Evolutionary conservation across 1,140 invertebrate genomes (phyloP), one percentile per base, ranked within the genome.

Genomic region (Olivierus martensii): DNA sequence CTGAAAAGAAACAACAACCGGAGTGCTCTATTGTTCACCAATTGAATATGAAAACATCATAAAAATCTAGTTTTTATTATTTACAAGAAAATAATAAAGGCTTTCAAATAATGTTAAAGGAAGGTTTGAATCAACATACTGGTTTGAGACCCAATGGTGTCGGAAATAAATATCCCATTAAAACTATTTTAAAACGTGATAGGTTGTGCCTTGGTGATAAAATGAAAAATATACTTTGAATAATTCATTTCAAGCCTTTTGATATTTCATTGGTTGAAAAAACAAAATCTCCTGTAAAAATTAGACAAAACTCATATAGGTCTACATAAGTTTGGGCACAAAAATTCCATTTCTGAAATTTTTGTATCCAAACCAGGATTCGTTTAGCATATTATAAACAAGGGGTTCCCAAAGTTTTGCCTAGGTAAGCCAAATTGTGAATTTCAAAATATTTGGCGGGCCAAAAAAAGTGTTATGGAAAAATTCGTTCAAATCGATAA

Each of bases 151-250:
- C 78, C n/a, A 70, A 77, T 43, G 81, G 80, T 28, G 68, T 71
- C 53, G 86, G 86, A 5, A 71, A 75, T 38, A 80, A 81, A 62
- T 87, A 80, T 69, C 86, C 86, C 0, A 71, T 87, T 0, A 87
- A 84, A 75, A 83, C 84, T 10, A 69, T 81, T 17, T 62, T 84
- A 14, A 88, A 88, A 66, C 69, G 73, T 53, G 81, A 87, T 65
- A 74, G 81, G 52, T 74, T 76, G 60, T 85, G 86, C 45, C 62
- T 91, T 46, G 86, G 84, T 6, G 69, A 69, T 55, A 58, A 71
- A 2, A 65, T 67, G 42, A 64, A 73, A 39, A 64, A 56, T 59
- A 73, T 63, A 48, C 63, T 75, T 9, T 74, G 71, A 68, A 68
- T 84, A 7, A 84, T 81, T 15, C 82, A 84, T 65, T 82, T 82